Evolutionary conservation across 1,140 invertebrate species (phyloP).

Genomic region (Hycleus cichorii): DNA sequence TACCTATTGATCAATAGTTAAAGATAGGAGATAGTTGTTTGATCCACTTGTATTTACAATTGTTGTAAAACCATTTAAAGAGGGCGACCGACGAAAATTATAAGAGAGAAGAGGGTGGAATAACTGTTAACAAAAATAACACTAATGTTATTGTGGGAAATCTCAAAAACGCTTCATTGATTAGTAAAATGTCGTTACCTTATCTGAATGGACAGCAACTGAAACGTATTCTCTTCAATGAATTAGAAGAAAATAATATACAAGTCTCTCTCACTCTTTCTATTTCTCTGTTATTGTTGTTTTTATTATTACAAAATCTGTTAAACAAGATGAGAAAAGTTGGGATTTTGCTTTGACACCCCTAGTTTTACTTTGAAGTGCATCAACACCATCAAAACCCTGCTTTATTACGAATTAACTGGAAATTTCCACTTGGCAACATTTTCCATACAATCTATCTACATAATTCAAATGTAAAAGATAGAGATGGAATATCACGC

Average conservation of each 20-base stretch:
- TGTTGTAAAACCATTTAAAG: too few relatives aligned
- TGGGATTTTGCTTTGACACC: slow-evolving; percentile 13
- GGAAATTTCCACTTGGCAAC: slow-evolving; percentile 10
- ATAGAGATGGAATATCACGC: too few relatives aligned
- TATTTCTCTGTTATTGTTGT: too few relatives aligned
- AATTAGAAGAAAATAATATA: too few relatives aligned
- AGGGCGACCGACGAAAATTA: too few relatives aligned
- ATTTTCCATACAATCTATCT: too few relatives aligned
- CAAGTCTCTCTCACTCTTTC: background rate
- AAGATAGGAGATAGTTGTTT: too few relatives aligned
- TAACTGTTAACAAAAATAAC: background rate
- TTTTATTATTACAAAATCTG: too few relatives aligned
- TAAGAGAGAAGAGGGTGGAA: too few relatives aligned
- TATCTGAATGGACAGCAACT: background rate
- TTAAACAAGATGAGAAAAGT: background rate
- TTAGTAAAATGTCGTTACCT: background rate
- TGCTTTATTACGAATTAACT: slow-evolving; percentile 10
- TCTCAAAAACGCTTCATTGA: slow-evolving; percentile 6
- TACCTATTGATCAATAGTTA: background rate
- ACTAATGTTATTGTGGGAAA: background rate
- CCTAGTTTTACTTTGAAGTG: slow-evolving; percentile 11
- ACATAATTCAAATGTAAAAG: too few relatives aligned
- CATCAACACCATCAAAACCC: slow-evolving; percentile 8
- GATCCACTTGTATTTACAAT: too few relatives aligned
- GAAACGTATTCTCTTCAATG: too few relatives aligned